Conservation (phyloP, 2,888 invertebrate species). For the Helicoverpa assulta region DNA sequence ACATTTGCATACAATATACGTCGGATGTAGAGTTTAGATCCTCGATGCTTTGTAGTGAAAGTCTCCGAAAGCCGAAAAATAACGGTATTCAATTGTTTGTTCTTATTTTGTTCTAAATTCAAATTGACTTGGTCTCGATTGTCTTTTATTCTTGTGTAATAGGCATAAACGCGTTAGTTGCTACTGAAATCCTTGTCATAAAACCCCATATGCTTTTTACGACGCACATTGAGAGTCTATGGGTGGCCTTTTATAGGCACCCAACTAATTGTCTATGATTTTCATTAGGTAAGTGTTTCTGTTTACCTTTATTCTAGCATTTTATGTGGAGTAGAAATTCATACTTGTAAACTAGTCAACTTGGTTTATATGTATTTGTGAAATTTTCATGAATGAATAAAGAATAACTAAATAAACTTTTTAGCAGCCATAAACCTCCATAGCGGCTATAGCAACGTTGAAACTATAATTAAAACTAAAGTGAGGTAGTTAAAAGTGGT, state of each 20-base stretch:
- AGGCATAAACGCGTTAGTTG: neutral
- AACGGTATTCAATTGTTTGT: slow-evolving; percentile 39
- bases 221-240: neutral
- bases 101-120: slow-evolving; percentile 14
- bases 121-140: neutral
- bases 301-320: neutral
- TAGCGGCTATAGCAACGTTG: slow-evolving; percentile 21
- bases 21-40: slow-evolving; percentile 26
- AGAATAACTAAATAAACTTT: slow-evolving; percentile 23
- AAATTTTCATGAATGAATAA: slow-evolving; percentile 25
- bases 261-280: slow-evolving; percentile 11
- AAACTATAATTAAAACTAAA: slow-evolving; percentile 59
- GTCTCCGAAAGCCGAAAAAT: slow-evolving; percentile 25
- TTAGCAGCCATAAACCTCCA: slow-evolving; percentile 19
- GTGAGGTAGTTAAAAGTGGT: slow-evolving; percentile 48
- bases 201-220: slow-evolving; percentile 8
- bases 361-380: neutral
- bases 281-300: slow-evolving; percentile 18
- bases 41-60: slow-evolving; percentile 23
- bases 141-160: slow-evolving; percentile 16
- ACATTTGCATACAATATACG: slow-evolving; percentile 62
- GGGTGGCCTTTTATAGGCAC: slow-evolving; percentile 16
- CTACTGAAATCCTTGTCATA: slow-evolving; percentile 11
- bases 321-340: neutral
- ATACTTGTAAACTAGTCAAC: slow-evolving; percentile 1